Evolutionary conservation across 1,140 invertebrate genomes (phyloP).

Genomic region (Psix sp.): DNA sequence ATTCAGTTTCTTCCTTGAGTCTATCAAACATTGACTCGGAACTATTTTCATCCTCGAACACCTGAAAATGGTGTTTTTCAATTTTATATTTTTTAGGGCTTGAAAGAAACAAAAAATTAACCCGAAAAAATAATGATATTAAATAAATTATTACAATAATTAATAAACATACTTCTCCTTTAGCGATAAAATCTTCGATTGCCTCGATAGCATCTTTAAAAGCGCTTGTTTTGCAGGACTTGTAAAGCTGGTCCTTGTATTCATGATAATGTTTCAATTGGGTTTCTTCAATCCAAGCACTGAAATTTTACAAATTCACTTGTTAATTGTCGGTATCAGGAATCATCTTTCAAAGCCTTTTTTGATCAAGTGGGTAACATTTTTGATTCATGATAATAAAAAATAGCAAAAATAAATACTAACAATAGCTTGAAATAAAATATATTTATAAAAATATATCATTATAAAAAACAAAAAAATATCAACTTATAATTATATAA

Average conservation of each 20-base stretch:
- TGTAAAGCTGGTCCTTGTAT: constrained; percentile 87
- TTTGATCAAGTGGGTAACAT: too few relatives aligned
- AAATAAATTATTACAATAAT: constrained; percentile 6
- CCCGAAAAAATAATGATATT: constrained; percentile 2
- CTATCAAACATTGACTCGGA: constrained; percentile 85
- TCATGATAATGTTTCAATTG: constrained; percentile 90
- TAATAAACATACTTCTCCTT: constrained; percentile 79
- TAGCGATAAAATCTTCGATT: constrained; percentile 90
- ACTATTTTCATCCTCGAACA: constrained; percentile 77
- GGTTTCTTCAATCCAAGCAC: constrained; percentile 93
- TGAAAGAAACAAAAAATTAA: background rate
- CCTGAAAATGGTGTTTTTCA: constrained; percentile 57
- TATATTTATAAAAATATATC: too few relatives aligned
- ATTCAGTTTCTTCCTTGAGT: constrained; percentile 79
- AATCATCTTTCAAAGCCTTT: too few relatives aligned
- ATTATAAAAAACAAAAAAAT: background rate
- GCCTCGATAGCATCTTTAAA: constrained; percentile 92
- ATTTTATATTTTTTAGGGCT: background rate
- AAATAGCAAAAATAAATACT: background rate
- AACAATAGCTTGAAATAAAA: too few relatives aligned
- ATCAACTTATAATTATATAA: background rate
- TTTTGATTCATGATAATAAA: too few relatives aligned
- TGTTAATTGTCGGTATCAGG: too few relatives aligned
- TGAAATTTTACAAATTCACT: too few relatives aligned
- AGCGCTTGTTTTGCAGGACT: constrained; percentile 85